Conservation (phyloP, 2,113 vertebrate genomes). For the Catharus bicknelli region DNA sequence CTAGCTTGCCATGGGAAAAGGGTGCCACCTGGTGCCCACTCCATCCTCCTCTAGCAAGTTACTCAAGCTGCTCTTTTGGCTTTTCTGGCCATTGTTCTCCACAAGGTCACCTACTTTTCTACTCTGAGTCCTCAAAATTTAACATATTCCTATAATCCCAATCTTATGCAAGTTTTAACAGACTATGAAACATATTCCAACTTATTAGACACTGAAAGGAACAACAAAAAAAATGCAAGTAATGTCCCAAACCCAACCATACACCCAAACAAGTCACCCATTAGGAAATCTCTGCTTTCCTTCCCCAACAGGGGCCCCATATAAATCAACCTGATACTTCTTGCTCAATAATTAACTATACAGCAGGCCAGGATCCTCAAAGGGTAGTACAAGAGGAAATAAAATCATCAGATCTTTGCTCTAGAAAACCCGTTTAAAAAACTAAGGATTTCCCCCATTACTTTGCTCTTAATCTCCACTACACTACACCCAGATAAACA, state of each 20-base stretch:
- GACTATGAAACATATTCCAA: background rate
- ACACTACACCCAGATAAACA: background rate
- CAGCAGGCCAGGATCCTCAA: background rate
- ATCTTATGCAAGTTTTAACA: background rate
- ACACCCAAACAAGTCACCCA: background rate
- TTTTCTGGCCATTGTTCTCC: background rate
- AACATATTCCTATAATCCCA: background rate
- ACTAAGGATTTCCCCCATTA: background rate
- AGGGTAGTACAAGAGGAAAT: background rate
- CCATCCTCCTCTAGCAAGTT: background rate
- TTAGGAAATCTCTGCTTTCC: background rate
- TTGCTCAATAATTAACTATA: background rate
- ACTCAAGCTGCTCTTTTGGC: background rate
- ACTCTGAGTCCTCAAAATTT: background rate
- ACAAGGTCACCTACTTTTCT: background rate
- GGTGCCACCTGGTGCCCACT: conserved; percentile 53
- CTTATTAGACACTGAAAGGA: background rate
- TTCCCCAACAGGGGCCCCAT: background rate
- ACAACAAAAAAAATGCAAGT: background rate
- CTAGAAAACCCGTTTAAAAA: background rate
- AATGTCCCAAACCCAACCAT: background rate
- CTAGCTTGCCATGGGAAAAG: conserved; percentile 22
- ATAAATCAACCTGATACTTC: background rate
- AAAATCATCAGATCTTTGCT: background rate
- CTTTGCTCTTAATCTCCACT: background rate